Percentiles rank a stretch among this genome's conserved stretches.
Evolutionary conservation across 1,140 invertebrate species (phyloP).

Genomic region (Holotrichia oblita): DNA sequence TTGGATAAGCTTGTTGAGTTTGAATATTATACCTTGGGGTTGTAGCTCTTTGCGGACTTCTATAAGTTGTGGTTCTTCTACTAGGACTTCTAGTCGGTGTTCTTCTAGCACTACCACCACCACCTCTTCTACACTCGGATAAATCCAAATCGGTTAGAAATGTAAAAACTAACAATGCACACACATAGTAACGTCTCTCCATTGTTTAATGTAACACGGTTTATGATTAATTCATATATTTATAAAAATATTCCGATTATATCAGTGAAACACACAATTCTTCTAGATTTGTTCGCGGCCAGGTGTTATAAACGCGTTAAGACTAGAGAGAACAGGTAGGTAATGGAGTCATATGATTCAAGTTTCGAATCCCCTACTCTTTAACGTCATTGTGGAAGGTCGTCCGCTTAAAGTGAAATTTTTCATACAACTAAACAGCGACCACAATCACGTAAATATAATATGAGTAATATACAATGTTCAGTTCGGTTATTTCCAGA

Average conservation of each 20-base stretch:
- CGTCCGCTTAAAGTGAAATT: no score
- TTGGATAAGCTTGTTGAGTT: slow-evolving; percentile 16
- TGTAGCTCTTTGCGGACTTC: neutral
- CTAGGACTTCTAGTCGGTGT: slow-evolving; percentile 18
- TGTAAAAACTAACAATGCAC: neutral
- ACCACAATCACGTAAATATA: no score
- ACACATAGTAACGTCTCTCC: neutral
- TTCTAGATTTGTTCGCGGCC: no score
- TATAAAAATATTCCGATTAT: no score
- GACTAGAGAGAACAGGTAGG: neutral
- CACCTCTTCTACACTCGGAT: slow-evolving; percentile 2
- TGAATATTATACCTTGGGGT: slow-evolving; percentile 18
- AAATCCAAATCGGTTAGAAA: neutral
- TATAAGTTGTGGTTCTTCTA: slow-evolving; percentile 8
- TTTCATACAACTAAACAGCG: no score
- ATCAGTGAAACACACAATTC: no score
- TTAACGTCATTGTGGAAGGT: no score
- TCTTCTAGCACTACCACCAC: slow-evolving; percentile 21
- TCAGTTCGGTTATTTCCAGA: no score
- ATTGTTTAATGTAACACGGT: neutral
- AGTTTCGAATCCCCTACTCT: no score
- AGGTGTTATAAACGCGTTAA: neutral
- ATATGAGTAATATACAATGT: no score
- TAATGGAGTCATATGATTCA: no score
- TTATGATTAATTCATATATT: no score